phyloP scores from a whole-genome alignment of 2,113 vertebrate species.

The Gymnobelideus leadbeateri region DNA sequence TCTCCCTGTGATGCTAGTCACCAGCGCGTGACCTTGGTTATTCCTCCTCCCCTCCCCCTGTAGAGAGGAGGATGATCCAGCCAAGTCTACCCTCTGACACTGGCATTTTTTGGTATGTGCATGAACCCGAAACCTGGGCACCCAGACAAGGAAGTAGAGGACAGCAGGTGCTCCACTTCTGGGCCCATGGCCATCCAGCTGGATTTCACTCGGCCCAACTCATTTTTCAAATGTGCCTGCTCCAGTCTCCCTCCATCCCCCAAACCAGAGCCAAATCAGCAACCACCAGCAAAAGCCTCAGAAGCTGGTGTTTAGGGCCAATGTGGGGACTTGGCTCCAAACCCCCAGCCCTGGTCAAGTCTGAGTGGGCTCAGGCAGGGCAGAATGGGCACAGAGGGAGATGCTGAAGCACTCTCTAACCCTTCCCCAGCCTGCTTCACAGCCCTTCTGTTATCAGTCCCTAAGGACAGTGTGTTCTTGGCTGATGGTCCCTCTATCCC shows the following conservation, averaged over 20 bases:
- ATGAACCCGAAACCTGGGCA: slow-evolving; percentile 61
- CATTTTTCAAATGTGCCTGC: slow-evolving; percentile 73
- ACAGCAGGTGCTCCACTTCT: slow-evolving; percentile 79
- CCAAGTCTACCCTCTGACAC: slow-evolving; percentile 50
- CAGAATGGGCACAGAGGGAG: neutral
- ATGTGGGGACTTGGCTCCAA: neutral
- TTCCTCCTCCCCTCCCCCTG: slow-evolving; percentile 16
- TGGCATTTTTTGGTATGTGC: slow-evolving; percentile 45
- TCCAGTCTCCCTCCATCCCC: slow-evolving; percentile 67
- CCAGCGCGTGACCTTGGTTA: neutral
- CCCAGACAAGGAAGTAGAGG: slow-evolving; percentile 67
- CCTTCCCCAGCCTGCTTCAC: slow-evolving; percentile 10
- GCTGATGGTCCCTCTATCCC: neutral
- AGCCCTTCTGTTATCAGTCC: neutral
- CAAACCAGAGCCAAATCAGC: slow-evolving; percentile 55
- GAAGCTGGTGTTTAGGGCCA: slow-evolving; percentile 33
- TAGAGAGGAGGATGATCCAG: neutral
- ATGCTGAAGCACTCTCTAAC: neutral
- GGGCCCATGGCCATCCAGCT: slow-evolving; percentile 73
- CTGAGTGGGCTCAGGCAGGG: neutral
- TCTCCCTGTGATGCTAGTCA: slow-evolving; percentile 37
- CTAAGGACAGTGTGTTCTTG: neutral
- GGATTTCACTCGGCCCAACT: slow-evolving; percentile 76
- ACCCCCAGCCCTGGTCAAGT: neutral
- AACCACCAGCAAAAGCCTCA: slow-evolving; percentile 47